These are phyloP conservation scores for Nettapus auritus DNA, from an alignment of 2,113 vertebrate species.

Conservation along the genomic window DNA sequence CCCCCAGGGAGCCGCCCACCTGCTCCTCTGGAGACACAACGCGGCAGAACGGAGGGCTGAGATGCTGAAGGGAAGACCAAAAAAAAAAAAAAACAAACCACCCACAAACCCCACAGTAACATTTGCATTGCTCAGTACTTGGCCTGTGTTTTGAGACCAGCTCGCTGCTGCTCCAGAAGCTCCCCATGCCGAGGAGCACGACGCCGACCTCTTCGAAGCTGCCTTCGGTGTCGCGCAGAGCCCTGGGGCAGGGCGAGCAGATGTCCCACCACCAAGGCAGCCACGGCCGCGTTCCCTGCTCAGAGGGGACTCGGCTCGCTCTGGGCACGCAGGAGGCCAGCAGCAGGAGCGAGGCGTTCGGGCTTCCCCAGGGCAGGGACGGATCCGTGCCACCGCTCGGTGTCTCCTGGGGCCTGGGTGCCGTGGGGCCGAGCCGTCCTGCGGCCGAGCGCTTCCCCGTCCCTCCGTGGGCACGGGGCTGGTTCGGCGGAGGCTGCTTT, in stretches of 20 bases:
- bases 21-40: background rate
- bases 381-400: fast-evolving
- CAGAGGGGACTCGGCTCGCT: fast-evolving
- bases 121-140: background rate
- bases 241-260: fast-evolving
- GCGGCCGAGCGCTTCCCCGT: too few species aligned
- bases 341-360: background rate
- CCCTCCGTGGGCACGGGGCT: too few species aligned
- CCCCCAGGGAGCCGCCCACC: background rate
- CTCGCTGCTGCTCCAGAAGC: background rate
- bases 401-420: background rate
- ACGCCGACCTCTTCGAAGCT: background rate
- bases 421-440: too few species aligned
- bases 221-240: background rate
- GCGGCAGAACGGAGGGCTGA: background rate
- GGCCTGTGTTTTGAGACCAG: background rate
- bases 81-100: fast-evolving
- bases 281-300: background rate
- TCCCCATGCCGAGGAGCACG: fast-evolving
- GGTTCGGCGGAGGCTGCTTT: background rate
- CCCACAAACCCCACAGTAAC: background rate
- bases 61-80: background rate
- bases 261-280: background rate
- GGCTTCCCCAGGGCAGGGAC: background rate
- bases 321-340: background rate